Percentiles rank a stretch among this genome's conserved stretches.
Evolutionary conservation across 1,140 invertebrate genomes (phyloP).

Genomic region (Sarcophaga bullata): DNA sequence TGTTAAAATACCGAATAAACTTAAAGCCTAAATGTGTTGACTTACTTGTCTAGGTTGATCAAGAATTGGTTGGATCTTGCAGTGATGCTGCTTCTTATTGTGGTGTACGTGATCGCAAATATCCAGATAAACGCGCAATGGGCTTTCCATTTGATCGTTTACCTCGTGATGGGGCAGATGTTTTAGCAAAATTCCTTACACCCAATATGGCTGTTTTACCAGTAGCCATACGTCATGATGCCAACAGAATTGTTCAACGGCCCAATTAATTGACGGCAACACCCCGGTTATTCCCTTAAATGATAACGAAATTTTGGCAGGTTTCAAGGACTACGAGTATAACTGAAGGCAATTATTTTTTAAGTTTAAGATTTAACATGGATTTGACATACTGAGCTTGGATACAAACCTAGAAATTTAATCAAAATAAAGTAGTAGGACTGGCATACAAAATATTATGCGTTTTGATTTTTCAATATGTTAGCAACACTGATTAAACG

Average conservation of each 20-base stretch:
- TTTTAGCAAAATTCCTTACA: conserved; percentile 72
- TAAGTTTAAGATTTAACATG: background rate
- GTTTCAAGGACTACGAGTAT: background rate
- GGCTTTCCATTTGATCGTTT: conserved; percentile 81
- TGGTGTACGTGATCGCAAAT: conserved; percentile 76
- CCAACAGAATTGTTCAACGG: conserved; percentile 58
- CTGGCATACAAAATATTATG: too few relatives aligned
- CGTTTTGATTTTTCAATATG: too few relatives aligned
- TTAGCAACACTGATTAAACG: too few relatives aligned
- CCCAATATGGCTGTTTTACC: conserved; percentile 75
- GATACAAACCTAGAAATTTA: too few relatives aligned
- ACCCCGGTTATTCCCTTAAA: background rate
- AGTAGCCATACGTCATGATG: conserved; percentile 68
- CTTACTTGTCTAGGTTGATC: conserved; percentile 67
- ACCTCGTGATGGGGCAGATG: conserved; percentile 67
- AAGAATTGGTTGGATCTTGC: conserved; percentile 70
- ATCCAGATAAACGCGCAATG: conserved; percentile 79
- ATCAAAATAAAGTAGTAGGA: too few relatives aligned
- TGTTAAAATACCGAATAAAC: background rate
- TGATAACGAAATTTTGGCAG: background rate
- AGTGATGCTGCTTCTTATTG: conserved; percentile 79
- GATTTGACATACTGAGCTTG: background rate
- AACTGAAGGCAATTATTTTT: background rate
- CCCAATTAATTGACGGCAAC: conserved; percentile 1
- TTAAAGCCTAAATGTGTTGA: background rate